phyloP scores from a whole-genome alignment of 2,888 invertebrate genomes.

The Eupithecia insigniata region DNA sequence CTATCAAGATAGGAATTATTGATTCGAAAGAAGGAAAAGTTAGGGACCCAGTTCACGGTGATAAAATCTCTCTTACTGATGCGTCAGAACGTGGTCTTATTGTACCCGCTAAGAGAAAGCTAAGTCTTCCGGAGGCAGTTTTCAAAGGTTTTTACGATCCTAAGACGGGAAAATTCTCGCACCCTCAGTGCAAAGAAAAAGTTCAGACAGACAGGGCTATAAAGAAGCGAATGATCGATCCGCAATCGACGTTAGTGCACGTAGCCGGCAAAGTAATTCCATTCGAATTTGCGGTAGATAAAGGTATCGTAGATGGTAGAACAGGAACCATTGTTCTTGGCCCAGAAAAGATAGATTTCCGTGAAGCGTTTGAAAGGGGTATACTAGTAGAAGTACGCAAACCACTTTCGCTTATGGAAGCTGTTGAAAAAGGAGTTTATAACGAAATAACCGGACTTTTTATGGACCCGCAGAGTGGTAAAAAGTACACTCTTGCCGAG shows the following conservation, averaged over 20 bases:
- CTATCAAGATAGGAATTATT: constrained; percentile 89
- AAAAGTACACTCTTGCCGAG: constrained; percentile 90
- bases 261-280: constrained; percentile 92
- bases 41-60: constrained; percentile 89
- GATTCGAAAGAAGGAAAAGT: constrained; percentile 92
- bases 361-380: constrained; percentile 93
- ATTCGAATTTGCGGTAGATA: constrained; percentile 91
- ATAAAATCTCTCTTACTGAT: constrained; percentile 90
- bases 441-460: constrained; percentile 91
- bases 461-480: constrained; percentile 91
- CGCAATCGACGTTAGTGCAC: constrained; percentile 93
- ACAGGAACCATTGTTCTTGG: constrained; percentile 87
- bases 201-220: constrained; percentile 93
- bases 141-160: constrained; percentile 96
- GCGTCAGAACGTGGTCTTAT: constrained; percentile 93
- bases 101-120: constrained; percentile 91
- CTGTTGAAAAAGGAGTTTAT: constrained; percentile 91
- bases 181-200: constrained; percentile 91
- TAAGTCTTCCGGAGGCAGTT: constrained; percentile 94
- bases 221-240: constrained; percentile 92
- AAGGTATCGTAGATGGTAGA: constrained; percentile 90
- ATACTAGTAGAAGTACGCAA: constrained; percentile 91
- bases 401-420: constrained; percentile 92
- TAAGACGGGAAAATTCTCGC: constrained; percentile 91
- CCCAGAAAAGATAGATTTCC: constrained; percentile 89